Evolutionary conservation across 2,797 vertebrate species (phyloP).

Genomic region (Pteronotus mesoamericanus): DNA sequence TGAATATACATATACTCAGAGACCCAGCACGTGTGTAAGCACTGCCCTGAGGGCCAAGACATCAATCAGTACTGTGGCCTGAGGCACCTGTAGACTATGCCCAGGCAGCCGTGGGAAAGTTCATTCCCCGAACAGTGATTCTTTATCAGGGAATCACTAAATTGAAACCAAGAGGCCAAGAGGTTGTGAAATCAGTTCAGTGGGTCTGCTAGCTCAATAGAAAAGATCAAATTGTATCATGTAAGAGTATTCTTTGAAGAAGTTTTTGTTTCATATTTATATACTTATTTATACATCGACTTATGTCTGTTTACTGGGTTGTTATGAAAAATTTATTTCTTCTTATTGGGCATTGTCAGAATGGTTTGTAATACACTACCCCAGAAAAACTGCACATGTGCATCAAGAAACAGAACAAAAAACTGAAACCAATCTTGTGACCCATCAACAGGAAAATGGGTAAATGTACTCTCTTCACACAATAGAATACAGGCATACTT

Average conservation of each 20-base stretch:
- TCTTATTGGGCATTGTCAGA: background rate
- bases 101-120: background rate
- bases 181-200: background rate
- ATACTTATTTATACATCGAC: background rate
- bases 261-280: background rate
- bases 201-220: background rate
- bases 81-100: background rate
- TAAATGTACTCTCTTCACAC: background rate
- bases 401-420: background rate
- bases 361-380: background rate
- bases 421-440: background rate
- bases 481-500: background rate
- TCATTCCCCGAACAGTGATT: background rate
- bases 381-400: background rate
- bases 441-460: background rate
- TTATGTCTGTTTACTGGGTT: background rate
- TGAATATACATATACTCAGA: background rate
- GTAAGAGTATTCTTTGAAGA: background rate
- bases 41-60: background rate
- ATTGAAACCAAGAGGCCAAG: background rate
- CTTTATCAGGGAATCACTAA: slow-evolving; percentile 18
- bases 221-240: background rate
- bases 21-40: background rate
- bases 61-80: background rate
- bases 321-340: background rate